Evolutionary conservation across 2,888 invertebrate species (phyloP).

Genomic region (Chouioia cunea): DNA sequence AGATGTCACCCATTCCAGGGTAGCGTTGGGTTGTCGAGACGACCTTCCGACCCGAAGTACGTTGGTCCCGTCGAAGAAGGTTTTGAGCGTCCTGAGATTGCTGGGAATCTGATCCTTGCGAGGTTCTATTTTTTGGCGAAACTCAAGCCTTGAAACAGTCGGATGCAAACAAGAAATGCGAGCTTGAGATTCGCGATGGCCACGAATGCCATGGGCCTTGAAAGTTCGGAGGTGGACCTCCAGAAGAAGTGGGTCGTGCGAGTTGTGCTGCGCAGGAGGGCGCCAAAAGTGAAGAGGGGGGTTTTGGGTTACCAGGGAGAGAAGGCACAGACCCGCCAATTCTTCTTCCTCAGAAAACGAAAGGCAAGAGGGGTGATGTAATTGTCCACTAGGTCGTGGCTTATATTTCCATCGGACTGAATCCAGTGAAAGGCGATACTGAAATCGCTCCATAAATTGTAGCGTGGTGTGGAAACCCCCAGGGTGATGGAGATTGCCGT

Average conservation of each 20-base stretch:
- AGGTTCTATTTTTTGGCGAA: background rate
- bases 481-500: background rate
- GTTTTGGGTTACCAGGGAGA: background rate
- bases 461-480: background rate
- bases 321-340: background rate
- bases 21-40: constrained; percentile 6
- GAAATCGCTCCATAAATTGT: constrained; percentile 3
- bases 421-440: constrained; percentile 14
- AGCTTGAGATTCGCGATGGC: background rate
- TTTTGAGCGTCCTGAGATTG: background rate
- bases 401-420: background rate
- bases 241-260: background rate
- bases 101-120: no score
- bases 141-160: background rate
- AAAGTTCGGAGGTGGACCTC: background rate
- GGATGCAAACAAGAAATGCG: background rate
- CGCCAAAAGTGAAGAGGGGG: background rate
- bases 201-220: background rate
- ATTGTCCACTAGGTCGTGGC: constrained; percentile 17
- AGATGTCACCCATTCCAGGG: background rate
- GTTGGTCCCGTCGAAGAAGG: background rate
- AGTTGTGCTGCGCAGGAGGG: background rate
- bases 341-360: background rate
- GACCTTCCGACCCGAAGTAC: constrained; percentile 28
- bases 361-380: constrained; percentile 4